Evolutionary conservation across 30 jellyfish, hydroid and myxozoan genomes (phyloP), one percentile per base, ranked within the genome.

Genomic region (Mastigias papua): DNA sequence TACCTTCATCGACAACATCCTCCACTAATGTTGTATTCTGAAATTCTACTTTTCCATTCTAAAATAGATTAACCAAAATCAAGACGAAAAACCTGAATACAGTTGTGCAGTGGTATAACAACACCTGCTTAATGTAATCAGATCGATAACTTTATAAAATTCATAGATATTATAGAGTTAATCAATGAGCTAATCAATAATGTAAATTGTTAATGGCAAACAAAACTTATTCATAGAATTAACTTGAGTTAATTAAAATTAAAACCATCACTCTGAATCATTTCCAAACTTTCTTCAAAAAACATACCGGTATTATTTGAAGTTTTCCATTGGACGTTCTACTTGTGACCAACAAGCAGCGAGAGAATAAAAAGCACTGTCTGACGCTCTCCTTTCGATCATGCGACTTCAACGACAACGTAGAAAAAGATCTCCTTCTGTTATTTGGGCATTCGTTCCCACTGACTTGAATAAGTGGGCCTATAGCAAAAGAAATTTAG

Each of bases 1-100:
- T 54, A 91, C 97, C 97, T 83, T 91, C 97, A 42, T 91, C 97
- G 8, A 91, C 97, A 28, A 91, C 89, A 31, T 91, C 97, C 69
- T 91, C 97, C 46, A 91, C 91, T 13, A 91, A 57, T 25, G 95
- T 83, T 84, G 95, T 69, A 68, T 91, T 75, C 70, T 37, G 76
- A 10, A 91, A 49, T 29, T 75, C 89, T 9, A 85, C 63, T 65
- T 84, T 83, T 51, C 97, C 97, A 27, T 91, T 83, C 97, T 91
- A 33, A 5, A 69, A 81, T 0, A 9, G 42, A 80, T 17, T 3
- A 49, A 63, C 0, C 7, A 19, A 17, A 63, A 63, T n/a, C 27
- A 54, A 11, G 17, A 54, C 67, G 25, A 54, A 2, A 0, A 42
- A 42, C n/a, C n/a, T n/a, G n/a, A n/a, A n/a, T n/a, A n/a, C n/a